Evolutionary conservation across 2,797 vertebrate species (phyloP).

Genomic region (Dicrostonyx torquatus): DNA sequence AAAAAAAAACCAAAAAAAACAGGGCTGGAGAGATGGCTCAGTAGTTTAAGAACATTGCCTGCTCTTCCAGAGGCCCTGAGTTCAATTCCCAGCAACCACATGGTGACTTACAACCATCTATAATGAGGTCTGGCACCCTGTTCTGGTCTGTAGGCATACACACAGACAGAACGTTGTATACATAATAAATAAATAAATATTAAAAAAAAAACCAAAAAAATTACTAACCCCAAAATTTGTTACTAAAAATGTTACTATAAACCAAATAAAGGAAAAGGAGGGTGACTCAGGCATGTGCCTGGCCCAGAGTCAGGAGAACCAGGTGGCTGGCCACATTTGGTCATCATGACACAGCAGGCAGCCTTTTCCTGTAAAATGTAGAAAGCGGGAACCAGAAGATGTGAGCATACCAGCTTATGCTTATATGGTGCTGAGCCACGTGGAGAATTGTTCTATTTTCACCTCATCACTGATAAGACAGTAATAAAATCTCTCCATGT

Average conservation of each 20-base stretch:
- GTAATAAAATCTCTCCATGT: background rate
- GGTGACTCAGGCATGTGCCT: background rate
- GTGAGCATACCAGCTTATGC: background rate
- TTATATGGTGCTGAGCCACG: background rate
- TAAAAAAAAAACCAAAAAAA: too few relatives aligned
- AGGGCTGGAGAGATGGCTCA: too few relatives aligned
- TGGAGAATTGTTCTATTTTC: background rate
- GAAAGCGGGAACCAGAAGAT: background rate
- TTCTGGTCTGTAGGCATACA: too few relatives aligned
- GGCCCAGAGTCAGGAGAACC: background rate
- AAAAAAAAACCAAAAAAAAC: too few relatives aligned
- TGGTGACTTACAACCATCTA: too few relatives aligned
- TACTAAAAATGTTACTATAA: background rate
- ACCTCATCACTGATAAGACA: background rate
- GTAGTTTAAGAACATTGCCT: too few relatives aligned
- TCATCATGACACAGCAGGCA: background rate
- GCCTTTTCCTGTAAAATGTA: background rate
- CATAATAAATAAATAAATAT: too few relatives aligned
- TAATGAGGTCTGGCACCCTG: too few relatives aligned
- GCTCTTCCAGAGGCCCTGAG: too few relatives aligned
- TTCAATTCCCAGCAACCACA: too few relatives aligned
- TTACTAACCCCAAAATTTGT: background rate
- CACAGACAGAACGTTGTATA: too few relatives aligned
- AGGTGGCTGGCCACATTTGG: background rate
- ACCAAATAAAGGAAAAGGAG: background rate